A percentile compares a stretch with the other conserved stretches of the same genome.
Evolutionary conservation across 2,888 invertebrate species (phyloP).

Genomic region (Amorpha juglandis): DNA sequence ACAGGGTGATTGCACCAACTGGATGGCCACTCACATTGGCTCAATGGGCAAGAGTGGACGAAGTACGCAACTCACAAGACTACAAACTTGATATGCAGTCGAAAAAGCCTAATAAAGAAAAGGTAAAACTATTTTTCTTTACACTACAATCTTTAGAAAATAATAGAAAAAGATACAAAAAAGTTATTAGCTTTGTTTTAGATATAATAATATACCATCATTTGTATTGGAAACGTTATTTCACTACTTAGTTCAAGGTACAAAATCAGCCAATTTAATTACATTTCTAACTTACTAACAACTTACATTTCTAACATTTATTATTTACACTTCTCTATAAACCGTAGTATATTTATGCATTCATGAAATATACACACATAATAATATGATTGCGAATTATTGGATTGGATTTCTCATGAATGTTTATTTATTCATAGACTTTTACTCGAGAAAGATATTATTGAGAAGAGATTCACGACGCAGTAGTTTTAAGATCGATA

Average conservation of each 20-base stretch:
- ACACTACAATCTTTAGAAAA: neutral
- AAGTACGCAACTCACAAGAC: slow-evolving; percentile 58
- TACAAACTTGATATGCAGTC: slow-evolving; percentile 43
- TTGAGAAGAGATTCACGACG: neutral
- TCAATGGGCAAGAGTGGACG: slow-evolving; percentile 70
- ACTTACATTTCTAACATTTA: too few relatives aligned
- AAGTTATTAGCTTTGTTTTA: too few relatives aligned
- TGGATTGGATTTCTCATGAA: neutral
- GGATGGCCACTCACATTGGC: slow-evolving; percentile 69
- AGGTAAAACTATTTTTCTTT: too few relatives aligned
- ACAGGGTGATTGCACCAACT: slow-evolving; percentile 60
- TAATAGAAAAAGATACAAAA: neutral
- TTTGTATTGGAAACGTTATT: too few relatives aligned
- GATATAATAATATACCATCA: too few relatives aligned
- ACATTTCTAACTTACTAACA: too few relatives aligned
- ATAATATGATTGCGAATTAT: too few relatives aligned
- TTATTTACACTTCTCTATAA: neutral
- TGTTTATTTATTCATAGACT: neutral
- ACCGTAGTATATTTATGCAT: neutral
- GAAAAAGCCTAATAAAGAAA: slow-evolving; percentile 60
- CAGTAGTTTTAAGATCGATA: too few relatives aligned
- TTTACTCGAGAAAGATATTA: neutral
- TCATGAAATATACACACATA: neutral
- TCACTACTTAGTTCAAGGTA: too few relatives aligned
- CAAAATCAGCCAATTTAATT: too few relatives aligned